Evolutionary conservation across 2,797 vertebrate genomes (phyloP).

Genomic region (Phrynocephalus guinanensis): DNA sequence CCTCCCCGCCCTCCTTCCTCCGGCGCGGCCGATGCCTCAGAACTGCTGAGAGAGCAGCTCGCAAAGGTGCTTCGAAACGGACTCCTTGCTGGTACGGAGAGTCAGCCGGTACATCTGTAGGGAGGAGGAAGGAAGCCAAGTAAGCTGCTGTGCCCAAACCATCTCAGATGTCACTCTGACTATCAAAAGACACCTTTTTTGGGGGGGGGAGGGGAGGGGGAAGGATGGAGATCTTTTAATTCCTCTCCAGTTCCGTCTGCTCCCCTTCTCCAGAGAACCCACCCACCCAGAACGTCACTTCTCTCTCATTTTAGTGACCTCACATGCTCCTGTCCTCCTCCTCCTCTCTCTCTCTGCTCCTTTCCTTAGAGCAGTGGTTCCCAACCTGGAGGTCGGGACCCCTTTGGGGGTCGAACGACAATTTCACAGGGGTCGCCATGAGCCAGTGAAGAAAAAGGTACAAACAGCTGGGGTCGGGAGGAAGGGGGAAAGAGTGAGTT

Average conservation of each 20-base stretch:
- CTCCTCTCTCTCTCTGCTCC: not conserved
- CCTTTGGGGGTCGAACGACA: too few relatives aligned
- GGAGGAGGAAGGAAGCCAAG: not conserved
- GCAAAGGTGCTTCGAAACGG: conserved; percentile 88
- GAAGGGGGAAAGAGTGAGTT: too few relatives aligned
- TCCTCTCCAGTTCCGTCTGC: not conserved
- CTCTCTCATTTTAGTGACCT: not conserved
- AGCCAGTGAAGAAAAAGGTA: too few relatives aligned
- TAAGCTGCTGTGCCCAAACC: not conserved
- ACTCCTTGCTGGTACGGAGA: conserved; percentile 92
- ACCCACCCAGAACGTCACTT: not conserved
- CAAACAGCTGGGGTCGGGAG: too few relatives aligned
- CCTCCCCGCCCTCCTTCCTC: conserved; percentile 30
- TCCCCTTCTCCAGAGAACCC: not conserved
- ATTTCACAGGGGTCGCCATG: too few relatives aligned
- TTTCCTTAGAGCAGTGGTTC: too few relatives aligned
- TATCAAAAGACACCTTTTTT: not conserved
- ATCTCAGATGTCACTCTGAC: not conserved
- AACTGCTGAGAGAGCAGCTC: conserved; percentile 92
- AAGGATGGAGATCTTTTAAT: not conserved
- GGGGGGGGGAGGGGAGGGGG: too few relatives aligned
- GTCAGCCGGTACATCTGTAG: conserved; percentile 92
- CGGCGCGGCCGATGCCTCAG: conserved; percentile 63
- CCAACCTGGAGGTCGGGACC: too few relatives aligned
- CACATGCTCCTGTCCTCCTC: not conserved